Base-by-base conservation (phyloP, 2,797 vertebrate genomes). In the Pogoniulus pusillus region DNA sequence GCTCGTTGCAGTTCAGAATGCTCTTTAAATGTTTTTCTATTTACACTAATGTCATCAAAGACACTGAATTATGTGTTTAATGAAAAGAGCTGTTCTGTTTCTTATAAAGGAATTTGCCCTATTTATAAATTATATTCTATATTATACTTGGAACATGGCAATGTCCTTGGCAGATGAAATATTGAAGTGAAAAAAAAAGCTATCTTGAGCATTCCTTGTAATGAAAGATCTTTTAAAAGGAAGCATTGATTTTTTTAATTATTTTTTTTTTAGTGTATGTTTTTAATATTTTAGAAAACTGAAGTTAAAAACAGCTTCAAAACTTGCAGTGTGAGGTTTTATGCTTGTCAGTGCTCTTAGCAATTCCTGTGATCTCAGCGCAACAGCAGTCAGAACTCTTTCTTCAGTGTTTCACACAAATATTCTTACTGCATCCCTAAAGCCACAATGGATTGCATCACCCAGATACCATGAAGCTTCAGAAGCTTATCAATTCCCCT, bases 11-110 rank as follows among this genome's bases (percentile, higher is more conserved):
- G 32, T 54, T 73, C 63, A 70, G 34, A 78, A 75, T 6, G 5
- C 49, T 49, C 66, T 87, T 79, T 54, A 82, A 58, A 51, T 82
- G 70, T 80, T 93, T 82, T 91, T 85, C 41, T 80, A 8, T 78
- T 87, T 77, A 24, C 15, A 39, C 2, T 53, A 55, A 27, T 47
- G 19, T n/a, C 3, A 39, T n/a, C 63, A n/a, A 79, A 64, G 19
- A 85, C 27, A 39, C 24, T 34, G n/a, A 76, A 66, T 57, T 76
- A 72, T 30, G 9, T 68, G 34, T 51, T 24, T 20, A 16, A 14
- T 66, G 41, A 45, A 65, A 45, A 63, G 11, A 47, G 3, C 16
- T 37, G 4, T 59, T 88, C 37, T 74, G 3, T 55, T 75, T 86
- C n/a, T 66, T 73, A 43, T 74, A 17, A 71, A 41, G 30, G 45